These are phyloP conservation scores for Drosophila atripex DNA, from an alignment of 2,888 invertebrate species.

Conservation along the genomic window DNA sequence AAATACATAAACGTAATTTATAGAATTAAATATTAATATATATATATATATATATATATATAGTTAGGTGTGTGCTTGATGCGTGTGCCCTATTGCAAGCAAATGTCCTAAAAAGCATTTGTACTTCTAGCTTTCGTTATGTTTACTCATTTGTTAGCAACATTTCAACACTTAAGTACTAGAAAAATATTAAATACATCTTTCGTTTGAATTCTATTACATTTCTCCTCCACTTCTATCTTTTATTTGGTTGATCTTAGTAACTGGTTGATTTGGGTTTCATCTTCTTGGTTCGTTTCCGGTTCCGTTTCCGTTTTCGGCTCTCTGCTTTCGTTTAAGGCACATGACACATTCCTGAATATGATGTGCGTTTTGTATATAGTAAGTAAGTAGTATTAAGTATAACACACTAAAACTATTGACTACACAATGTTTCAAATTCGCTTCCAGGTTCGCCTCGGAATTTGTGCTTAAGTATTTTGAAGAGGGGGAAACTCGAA, in stretches of 20 bases:
- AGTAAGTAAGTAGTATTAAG: constrained; percentile 24
- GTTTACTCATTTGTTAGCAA: constrained; percentile 15
- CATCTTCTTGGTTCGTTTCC: background rate
- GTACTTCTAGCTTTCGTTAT: constrained; percentile 61
- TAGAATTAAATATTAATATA: constrained; percentile 27
- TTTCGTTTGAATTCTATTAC: constrained; percentile 60
- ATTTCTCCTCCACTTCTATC: background rate
- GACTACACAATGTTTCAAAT: constrained; percentile 42
- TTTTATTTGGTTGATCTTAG: constrained; percentile 32
- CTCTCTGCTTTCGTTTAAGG: constrained; percentile 52
- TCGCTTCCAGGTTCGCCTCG: constrained; percentile 20
- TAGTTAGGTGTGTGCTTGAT: constrained; percentile 31
- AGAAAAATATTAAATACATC: constrained; percentile 75
- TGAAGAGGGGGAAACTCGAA: background rate
- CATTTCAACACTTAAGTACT: constrained; percentile 68
- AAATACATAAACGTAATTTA: constrained; percentile 58
- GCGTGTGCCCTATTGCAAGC: constrained; percentile 61
- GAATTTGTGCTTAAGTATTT: constrained; percentile 31
- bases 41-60: constrained; percentile 30
- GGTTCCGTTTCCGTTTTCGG: constrained; percentile 21
- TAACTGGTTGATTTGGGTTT: constrained; percentile 19
- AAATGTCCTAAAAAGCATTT: constrained; percentile 74
- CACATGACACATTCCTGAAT: constrained; percentile 79
- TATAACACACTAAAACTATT: constrained; percentile 41
- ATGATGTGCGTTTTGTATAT: constrained; percentile 66